phyloP scores from a whole-genome alignment of 2,888 invertebrate species.

The Argyresthia goedartella region DNA sequence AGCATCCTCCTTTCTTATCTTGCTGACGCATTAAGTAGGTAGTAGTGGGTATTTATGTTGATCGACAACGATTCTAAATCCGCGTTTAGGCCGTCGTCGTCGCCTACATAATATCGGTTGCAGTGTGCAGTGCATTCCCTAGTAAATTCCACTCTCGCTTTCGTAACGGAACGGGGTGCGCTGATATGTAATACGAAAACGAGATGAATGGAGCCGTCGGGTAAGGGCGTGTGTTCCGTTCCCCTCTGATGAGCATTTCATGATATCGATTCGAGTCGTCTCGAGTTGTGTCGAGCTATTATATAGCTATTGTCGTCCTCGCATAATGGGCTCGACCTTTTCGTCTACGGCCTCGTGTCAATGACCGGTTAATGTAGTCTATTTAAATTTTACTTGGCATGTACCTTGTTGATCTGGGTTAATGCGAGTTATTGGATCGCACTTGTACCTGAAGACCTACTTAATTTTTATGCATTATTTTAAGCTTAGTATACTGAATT shows the following conservation, averaged over 20 bases:
- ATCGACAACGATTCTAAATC: background rate
- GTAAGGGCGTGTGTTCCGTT: slow-evolving; percentile 57
- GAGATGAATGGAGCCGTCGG: slow-evolving; percentile 62
- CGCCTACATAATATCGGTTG: background rate
- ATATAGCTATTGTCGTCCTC: slow-evolving; percentile 54
- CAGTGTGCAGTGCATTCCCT: slow-evolving; percentile 48
- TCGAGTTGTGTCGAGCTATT: slow-evolving; percentile 45
- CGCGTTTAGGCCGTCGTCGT: background rate
- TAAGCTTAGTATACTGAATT: no score
- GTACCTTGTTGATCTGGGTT: slow-evolving; percentile 23
- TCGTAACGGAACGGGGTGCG: slow-evolving; percentile 50
- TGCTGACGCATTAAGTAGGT: no score
- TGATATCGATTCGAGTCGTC: slow-evolving; percentile 60
- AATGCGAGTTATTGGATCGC: background rate
- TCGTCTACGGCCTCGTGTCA: slow-evolving; percentile 34
- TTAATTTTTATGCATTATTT: no score
- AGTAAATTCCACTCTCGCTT: slow-evolving; percentile 67
- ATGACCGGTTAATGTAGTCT: slow-evolving; percentile 39
- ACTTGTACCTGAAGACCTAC: background rate
- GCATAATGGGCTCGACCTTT: slow-evolving; percentile 43
- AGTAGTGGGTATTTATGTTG: no score
- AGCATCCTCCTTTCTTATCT: no score
- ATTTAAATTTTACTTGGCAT: slow-evolving; percentile 41
- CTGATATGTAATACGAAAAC: slow-evolving; percentile 54
- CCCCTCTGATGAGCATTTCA: slow-evolving; percentile 60